Evolutionary conservation across 2,797 vertebrate species (phyloP), one percentile per base, ranked within the genome.

Genomic region (Remorina albescens): DNA sequence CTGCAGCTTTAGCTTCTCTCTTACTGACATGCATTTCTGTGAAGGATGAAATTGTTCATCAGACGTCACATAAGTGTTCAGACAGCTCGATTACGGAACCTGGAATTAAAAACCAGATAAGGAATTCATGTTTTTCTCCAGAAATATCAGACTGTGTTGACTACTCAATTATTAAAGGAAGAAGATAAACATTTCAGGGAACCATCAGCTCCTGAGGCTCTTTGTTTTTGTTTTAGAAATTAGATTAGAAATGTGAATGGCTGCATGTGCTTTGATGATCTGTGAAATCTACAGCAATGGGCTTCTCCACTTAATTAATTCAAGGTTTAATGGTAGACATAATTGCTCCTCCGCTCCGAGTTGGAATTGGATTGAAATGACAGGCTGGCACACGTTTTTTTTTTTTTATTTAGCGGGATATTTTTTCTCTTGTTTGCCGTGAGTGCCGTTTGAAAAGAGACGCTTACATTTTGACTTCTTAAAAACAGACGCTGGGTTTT

Each of bases 401-500:
- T 70, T 25, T n/a, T n/a, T 6, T 28, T 11, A 71, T 54, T 23
- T 21, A 56, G 28, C 1, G 0, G 5, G 34, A 32, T 42, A n/a
- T 50, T 67, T 68, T 34, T 30, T 3, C 44, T 50, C 6, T 47
- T 54, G 16, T 19, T 63, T 5, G 18, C 26, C 9, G 18, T 23
- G 41, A 59, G 23, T 8, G 66, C 9, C 9, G 3, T 62, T 67
- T 50, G 13, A 59, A 54, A 65, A 70, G 21, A 39, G 7, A 46
- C n/a, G 60, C 44, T n/a, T 41, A 62, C 69, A 64, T 46, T 16
- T n/a, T 57, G 64, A 58, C 72, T 46, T 54, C 21, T 65, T 1
- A 41, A 67, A 71, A 67, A 71, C 47, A 67, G 44, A 73, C 32
- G 36, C 51, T 15, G 64, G 56, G 23, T 76, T 68, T n/a, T 37